These are phyloP conservation scores for Phortica magna DNA, from an alignment of 2,888 invertebrate genomes.

Conservation along the genomic window DNA sequence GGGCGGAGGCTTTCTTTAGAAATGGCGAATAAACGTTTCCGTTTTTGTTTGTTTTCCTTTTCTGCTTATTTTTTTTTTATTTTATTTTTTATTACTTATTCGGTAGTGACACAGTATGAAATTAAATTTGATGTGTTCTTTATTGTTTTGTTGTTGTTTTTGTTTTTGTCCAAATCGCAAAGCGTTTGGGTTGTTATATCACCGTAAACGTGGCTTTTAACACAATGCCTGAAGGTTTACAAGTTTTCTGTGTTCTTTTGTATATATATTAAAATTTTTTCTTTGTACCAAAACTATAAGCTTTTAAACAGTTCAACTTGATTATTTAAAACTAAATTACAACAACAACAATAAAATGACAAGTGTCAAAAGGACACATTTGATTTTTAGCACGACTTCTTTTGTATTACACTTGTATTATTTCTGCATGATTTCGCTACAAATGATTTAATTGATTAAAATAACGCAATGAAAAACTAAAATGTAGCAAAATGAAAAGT, in stretches of 20 bases:
- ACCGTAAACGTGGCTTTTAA: slow-evolving; percentile 15
- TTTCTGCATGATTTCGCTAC: neutral
- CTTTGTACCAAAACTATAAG: no score
- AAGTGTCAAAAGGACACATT: slow-evolving; percentile 43
- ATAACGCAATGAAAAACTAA: neutral
- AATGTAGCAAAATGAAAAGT: neutral
- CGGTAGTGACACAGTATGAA: neutral
- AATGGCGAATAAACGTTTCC: neutral
- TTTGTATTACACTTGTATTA: neutral
- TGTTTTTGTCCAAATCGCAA: neutral
- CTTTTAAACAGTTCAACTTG: no score
- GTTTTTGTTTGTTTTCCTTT: neutral
- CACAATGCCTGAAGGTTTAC: slow-evolving; percentile 2
- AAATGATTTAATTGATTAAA: neutral
- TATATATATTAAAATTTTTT: neutral
- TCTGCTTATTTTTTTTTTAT: neutral
- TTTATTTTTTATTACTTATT: neutral
- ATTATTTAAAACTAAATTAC: neutral
- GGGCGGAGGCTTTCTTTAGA: neutral
- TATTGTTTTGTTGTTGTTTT: neutral
- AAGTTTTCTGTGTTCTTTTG: neutral
- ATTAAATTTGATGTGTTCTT: no score
- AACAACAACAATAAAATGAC: neutral
- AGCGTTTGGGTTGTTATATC: slow-evolving; percentile 27
- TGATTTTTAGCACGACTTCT: neutral